These are phyloP conservation scores for Venusia cambrica DNA, from an alignment of 2,888 invertebrate species.

Conservation along the genomic window DNA sequence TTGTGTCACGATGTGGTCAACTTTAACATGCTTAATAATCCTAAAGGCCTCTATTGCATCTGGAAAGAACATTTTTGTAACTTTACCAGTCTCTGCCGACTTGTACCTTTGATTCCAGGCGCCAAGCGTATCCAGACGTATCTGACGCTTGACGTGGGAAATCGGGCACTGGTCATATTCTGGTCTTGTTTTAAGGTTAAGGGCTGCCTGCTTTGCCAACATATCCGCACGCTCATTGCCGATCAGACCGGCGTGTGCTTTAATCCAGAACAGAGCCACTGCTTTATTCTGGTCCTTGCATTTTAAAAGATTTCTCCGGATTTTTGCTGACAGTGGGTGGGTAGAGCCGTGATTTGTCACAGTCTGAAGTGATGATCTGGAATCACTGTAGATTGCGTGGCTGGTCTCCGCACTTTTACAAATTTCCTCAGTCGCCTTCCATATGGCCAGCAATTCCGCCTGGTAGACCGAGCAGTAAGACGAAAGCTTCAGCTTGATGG, in stretches of 20 bases:
- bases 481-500: too few relatives aligned
- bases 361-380: constrained; percentile 2
- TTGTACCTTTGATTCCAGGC: constrained; percentile 5
- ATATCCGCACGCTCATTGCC: constrained; percentile 13
- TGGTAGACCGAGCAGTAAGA: constrained; percentile 7
- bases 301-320: too few relatives aligned
- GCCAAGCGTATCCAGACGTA: not conserved
- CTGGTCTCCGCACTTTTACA: not conserved
- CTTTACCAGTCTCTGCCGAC: too few relatives aligned
- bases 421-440: not conserved
- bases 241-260: constrained; percentile 7
- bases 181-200: not conserved
- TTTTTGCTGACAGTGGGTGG: constrained; percentile 4
- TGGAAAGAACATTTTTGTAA: too few relatives aligned
- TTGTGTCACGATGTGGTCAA: too few relatives aligned
- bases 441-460: constrained; percentile 3
- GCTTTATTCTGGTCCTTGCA: too few relatives aligned
- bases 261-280: too few relatives aligned
- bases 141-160: constrained; percentile 8
- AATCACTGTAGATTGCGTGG: constrained; percentile 9
- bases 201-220: constrained; percentile 12
- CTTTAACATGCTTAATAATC: too few relatives aligned
- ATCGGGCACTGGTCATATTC: constrained; percentile 9
- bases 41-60: too few relatives aligned
- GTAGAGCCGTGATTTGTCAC: not conserved